These are phyloP conservation scores for Hyperoplus immaculatus DNA, from an alignment of 2,797 vertebrate genomes.

Conservation along the genomic window DNA sequence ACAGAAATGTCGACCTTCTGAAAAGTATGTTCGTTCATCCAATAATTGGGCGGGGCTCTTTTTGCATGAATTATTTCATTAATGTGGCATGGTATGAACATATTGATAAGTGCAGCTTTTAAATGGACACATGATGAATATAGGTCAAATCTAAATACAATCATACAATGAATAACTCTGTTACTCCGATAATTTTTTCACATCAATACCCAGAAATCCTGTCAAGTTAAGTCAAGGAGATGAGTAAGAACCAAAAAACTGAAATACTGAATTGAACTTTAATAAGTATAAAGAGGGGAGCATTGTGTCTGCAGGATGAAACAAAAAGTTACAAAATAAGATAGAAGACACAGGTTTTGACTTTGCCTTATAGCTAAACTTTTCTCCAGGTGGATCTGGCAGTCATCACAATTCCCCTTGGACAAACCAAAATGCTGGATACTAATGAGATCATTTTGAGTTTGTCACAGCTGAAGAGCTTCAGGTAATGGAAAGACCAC, in stretches of 20 bases:
- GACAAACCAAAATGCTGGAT: background rate
- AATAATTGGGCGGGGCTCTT: too few relatives aligned
- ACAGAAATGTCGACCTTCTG: too few relatives aligned
- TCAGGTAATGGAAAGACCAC: background rate
- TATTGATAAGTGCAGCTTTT: conserved; percentile 1
- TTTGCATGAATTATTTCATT: too few relatives aligned
- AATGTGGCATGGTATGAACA: too few relatives aligned
- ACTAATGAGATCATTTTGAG: background rate
- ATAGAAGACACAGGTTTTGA: too few relatives aligned
- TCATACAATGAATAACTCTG: background rate
- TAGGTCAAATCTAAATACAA: background rate
- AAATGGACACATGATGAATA: background rate
- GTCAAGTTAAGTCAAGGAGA: background rate
- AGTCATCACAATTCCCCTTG: background rate
- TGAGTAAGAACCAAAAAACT: background rate
- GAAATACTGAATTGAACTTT: too few relatives aligned
- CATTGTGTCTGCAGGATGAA: too few relatives aligned
- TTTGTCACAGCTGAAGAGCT: background rate
- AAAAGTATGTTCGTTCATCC: too few relatives aligned
- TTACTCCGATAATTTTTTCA: background rate
- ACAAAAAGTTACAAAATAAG: too few relatives aligned
- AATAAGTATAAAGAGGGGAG: too few relatives aligned
- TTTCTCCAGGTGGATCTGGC: too few relatives aligned
- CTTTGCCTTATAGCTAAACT: too few relatives aligned
- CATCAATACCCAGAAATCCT: background rate